Conservation (phyloP, 2,888 invertebrate species). For the Torymus tubicola region DNA sequence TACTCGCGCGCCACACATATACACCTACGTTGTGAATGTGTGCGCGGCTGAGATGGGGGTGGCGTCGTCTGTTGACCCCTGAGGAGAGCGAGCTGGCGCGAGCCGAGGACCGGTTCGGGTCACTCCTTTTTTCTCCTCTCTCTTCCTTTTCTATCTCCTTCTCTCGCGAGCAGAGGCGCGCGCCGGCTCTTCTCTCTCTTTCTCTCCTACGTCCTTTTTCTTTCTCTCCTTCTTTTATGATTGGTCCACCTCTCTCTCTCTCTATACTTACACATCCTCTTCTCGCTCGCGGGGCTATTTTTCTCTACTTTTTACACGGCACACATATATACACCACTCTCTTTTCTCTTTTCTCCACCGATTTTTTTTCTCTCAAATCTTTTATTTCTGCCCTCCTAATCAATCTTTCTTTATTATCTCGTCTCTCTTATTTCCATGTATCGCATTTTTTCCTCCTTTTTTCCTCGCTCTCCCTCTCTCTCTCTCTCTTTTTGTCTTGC, state of each 20-base stretch:
- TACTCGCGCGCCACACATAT: neutral
- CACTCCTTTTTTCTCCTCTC: conserved; percentile 63
- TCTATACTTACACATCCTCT: conserved; percentile 17
- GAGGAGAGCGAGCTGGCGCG: conserved; percentile 50
- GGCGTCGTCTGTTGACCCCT: conserved; percentile 65
- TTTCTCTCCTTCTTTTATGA: conserved; percentile 43
- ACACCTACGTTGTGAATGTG: neutral
- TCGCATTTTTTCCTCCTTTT: conserved; percentile 45
- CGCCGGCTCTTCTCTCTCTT: conserved; percentile 37
- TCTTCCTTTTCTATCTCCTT: conserved; percentile 61
- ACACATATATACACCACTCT: conserved; percentile 10
- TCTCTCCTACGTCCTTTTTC: conserved; percentile 36
- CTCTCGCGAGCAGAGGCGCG: conserved; percentile 43
- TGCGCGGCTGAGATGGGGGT: conserved; percentile 53
- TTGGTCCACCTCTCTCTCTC: conserved; percentile 39
- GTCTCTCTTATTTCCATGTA: conserved; percentile 45
- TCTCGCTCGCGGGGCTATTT: conserved; percentile 39
- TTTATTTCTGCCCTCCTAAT: conserved; percentile 46
- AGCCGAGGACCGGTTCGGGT: conserved; percentile 72
- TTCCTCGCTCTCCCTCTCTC: conserved; percentile 46
- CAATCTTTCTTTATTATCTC: conserved; percentile 53
- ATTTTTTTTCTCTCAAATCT: conserved; percentile 44
- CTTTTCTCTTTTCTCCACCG: conserved; percentile 39
- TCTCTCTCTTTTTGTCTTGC: conserved; percentile 14
- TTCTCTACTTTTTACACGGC: conserved; percentile 49